Evolutionary conservation across 2,797 vertebrate genomes (phyloP), one percentile per base, ranked within the genome.

Genomic region (Sebastiscus tertius): DNA sequence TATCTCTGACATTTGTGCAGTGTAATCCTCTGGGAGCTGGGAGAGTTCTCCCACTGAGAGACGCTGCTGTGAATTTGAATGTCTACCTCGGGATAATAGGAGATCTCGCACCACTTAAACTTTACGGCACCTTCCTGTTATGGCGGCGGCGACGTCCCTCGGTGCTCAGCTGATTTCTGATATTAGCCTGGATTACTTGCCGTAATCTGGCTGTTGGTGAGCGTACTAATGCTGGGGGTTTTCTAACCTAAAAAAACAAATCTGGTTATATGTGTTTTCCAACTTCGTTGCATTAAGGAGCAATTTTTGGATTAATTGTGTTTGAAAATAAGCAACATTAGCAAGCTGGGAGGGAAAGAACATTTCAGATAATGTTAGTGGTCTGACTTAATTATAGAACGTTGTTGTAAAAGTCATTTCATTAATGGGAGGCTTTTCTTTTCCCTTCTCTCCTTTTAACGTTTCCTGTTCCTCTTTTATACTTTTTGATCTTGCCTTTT

Each of bases 1-100:
- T 86, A 82, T 90, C 84, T 60, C 68, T 93, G 91, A 92, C 89
- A 93, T 94, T 92, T 93, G 89, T 87, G 84, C 85, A 42, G 82
- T 18, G 80, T 91, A 74, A 88, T 89, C 87, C 89, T 82, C 39
- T 18, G 89, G 77, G 90, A 89, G 67, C 75, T 6, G 61, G 31
- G 12, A 65, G 71, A 76, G 62, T 67, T 82, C 83, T 82, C 87
- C 77, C 77, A 11, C 87, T 7, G 85, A 63, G 80, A 8, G 9
- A 31, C 7, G 56, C 64, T 65, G 84, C 80, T 20, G 79, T 73
- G 86, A 87, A 77, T 88, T 7, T 82, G 12, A 89, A 85, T 82
- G 72, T 75, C 31, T 72, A 67, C 49, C 70, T 14, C 6, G n/a
- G 60, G 66, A 77, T 66, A 64, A 85, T 18, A 1, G 42, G 63